phyloP scores from a whole-genome alignment of 2,797 vertebrate genomes.

The Falco peregrinus region DNA sequence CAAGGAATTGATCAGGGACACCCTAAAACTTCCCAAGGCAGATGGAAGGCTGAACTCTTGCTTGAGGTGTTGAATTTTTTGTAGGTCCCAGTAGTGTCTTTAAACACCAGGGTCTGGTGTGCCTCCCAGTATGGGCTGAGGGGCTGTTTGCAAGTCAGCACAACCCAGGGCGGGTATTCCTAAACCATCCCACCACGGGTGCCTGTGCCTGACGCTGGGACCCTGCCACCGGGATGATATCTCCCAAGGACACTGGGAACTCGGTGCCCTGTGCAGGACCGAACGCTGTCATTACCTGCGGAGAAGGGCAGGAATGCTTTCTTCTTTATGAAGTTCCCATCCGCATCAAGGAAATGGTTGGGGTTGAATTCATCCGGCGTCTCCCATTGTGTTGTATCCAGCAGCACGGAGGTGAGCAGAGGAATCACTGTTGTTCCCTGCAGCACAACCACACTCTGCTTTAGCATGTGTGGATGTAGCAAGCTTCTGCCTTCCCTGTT shows the following conservation, averaged over 20 bases:
- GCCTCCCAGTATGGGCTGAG: not conserved
- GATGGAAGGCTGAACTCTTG: not conserved
- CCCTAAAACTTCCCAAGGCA: not conserved
- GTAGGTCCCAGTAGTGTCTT: not conserved
- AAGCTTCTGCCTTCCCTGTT: not conserved
- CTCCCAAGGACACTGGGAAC: not conserved
- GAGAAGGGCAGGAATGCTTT: slow-evolving; percentile 73
- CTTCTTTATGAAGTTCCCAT: slow-evolving; percentile 60
- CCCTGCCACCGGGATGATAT: not conserved
- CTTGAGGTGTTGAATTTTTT: not conserved
- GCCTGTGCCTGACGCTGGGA: not conserved
- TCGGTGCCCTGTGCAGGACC: not conserved
- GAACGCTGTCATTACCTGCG: slow-evolving; percentile 8
- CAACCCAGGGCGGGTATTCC: not conserved
- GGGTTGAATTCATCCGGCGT: slow-evolving; percentile 66
- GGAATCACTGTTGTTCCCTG: slow-evolving; percentile 64
- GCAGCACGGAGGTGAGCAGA: slow-evolving; percentile 60
- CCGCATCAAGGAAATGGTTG: slow-evolving; percentile 60
- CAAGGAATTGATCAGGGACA: not conserved
- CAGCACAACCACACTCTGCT: not conserved
- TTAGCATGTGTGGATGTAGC: not conserved
- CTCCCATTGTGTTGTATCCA: slow-evolving; percentile 55
- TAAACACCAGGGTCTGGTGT: not conserved
- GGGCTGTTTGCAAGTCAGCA: not conserved
- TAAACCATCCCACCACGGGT: not conserved